Base-by-base conservation (phyloP, 92 coral and sea anemone species). In the Desmophyllum pertusum region DNA sequence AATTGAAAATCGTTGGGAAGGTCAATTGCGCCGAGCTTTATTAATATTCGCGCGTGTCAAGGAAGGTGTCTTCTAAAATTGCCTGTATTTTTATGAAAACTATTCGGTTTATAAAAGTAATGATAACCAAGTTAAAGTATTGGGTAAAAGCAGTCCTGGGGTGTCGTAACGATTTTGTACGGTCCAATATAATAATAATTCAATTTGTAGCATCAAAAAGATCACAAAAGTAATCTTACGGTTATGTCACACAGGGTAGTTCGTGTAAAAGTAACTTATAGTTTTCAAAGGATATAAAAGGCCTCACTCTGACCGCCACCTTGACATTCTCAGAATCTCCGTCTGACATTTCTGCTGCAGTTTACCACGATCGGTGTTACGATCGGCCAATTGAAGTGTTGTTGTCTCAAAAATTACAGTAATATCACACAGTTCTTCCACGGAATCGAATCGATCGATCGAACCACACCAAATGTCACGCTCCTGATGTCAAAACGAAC, bases 241-340 rank as follows among this genome's bases (percentile, higher is more conserved):
- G 45, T n/a, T 18, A n/a, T 10, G 73, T 76, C 46, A 19, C 42
- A 52, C 79, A 35, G 17, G 21, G 14, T 21, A 7, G 29, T 61
- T 18, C 45, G 18, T 38, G 1, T 38, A 59, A 18, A 33, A 30
- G n/a, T 27, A 14, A 50, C 55, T 50, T 13, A 10, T 3, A 29
- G 42, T 15, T 41, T 9, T 84, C 33, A 91, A 94, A 95, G 98
- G 98, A 95, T 95, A 95, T 95, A 51, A 95, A 95, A 64, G 98
- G 98, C 45, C 98, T 89, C 53, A 95, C 98, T 57, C 98, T 86
- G 11, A 95, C 98, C 15, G 98, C 98, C 17, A 95, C 98, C 79
- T 91, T 95, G 10, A 95, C 94, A 75, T 93, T 95, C 77, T 95
- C 98, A 33, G 94, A 85, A 88, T 84, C 87, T 17, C 72, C 87